Conservation (phyloP, 2,797 vertebrate species). For the Sebastes hubbsi region DNA sequence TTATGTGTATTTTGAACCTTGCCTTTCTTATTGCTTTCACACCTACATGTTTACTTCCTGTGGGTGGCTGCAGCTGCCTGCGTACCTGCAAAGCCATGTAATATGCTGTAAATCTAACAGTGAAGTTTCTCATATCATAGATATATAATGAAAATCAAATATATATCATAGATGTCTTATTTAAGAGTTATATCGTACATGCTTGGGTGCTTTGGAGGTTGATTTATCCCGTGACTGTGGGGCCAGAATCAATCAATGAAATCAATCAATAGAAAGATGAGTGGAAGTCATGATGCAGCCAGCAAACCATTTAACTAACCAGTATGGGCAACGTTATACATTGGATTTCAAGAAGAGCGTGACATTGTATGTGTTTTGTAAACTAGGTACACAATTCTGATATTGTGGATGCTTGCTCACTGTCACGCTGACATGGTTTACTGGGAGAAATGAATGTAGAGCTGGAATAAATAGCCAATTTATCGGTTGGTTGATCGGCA, state of each 20-base stretch:
- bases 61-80: neutral
- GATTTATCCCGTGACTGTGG: neutral
- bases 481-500: neutral
- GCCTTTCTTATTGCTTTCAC: neutral
- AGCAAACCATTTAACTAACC: neutral
- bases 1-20: neutral
- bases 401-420: neutral
- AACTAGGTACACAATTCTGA: neutral
- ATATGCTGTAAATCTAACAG: neutral
- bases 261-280: conserved; percentile 11
- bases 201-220: neutral
- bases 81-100: neutral
- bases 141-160: neutral
- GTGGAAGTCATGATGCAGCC: neutral
- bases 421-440: neutral
- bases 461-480: neutral
- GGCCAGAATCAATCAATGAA: neutral
- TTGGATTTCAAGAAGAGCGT: neutral
- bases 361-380: neutral
- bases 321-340: neutral
- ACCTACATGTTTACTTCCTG: neutral
- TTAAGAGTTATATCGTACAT: neutral
- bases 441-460: neutral
- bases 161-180: neutral
- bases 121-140: neutral